Conservation (phyloP, 2,113 vertebrate genomes). For the Gyps fulvus region DNA sequence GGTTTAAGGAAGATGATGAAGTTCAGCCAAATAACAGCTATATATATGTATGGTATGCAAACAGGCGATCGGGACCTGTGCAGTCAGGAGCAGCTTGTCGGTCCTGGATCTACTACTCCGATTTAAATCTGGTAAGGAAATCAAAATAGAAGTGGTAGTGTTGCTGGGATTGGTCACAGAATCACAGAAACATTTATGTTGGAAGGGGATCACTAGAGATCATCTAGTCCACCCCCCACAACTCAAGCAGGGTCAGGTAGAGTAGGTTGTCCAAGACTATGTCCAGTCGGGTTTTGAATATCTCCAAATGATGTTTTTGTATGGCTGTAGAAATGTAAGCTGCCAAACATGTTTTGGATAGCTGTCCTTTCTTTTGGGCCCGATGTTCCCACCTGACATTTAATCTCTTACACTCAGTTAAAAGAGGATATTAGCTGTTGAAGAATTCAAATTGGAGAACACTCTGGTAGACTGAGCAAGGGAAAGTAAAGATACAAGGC, state of each 20-base stretch:
- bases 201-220: background rate
- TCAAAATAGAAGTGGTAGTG: background rate
- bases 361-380: background rate
- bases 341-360: background rate
- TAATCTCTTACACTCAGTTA: background rate
- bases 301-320: background rate
- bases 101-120: slow-evolving; percentile 94
- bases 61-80: slow-evolving; percentile 71
- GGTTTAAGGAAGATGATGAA: slow-evolving; percentile 84
- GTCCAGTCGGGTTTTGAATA: background rate
- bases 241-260: background rate
- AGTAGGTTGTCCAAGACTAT: background rate
- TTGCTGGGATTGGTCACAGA: background rate
- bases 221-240: background rate
- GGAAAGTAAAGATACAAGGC: background rate
- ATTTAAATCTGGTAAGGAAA: slow-evolving; percentile 84
- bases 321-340: background rate
- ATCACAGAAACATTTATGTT: background rate
- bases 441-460: background rate
- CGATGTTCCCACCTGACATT: background rate
- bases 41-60: slow-evolving; percentile 88
- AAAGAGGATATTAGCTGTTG: background rate
- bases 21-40: slow-evolving; percentile 83
- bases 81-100: slow-evolving; percentile 78
- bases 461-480: background rate